Conservation (phyloP, 2,113 vertebrate species). For the Pomatorhinus ruficollis region DNA sequence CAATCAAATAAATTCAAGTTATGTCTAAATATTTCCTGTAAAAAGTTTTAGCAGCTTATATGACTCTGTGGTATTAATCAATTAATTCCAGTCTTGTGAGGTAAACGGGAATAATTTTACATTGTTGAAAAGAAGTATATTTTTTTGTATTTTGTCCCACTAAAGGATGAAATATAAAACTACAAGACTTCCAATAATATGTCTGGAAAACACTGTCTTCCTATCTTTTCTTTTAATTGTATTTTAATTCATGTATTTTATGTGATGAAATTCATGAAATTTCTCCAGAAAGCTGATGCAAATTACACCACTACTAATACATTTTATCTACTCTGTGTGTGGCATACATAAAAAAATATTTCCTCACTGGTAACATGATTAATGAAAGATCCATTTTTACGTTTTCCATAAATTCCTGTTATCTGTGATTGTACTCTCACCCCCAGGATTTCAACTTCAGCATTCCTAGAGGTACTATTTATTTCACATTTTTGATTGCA, state of each 20-base stretch:
- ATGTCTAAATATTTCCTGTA: neutral
- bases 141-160: neutral
- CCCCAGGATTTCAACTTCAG: neutral
- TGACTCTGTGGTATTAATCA: neutral
- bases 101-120: neutral
- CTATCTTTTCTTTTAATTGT: neutral
- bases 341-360: neutral
- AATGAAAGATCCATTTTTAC: neutral
- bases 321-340: neutral
- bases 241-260: neutral
- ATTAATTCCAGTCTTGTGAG: neutral
- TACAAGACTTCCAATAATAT: neutral
- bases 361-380: neutral
- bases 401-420: neutral
- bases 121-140: neutral
- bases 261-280: neutral
- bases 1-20: neutral
- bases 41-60: neutral
- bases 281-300: slow-evolving; percentile 9
- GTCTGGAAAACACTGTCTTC: neutral
- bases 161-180: neutral
- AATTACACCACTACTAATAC: neutral
- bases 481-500: neutral
- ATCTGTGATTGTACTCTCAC: neutral
- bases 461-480: neutral